Evolutionary conservation across 2,113 vertebrate species (phyloP).

Genomic region (Cervus canadensis): DNA sequence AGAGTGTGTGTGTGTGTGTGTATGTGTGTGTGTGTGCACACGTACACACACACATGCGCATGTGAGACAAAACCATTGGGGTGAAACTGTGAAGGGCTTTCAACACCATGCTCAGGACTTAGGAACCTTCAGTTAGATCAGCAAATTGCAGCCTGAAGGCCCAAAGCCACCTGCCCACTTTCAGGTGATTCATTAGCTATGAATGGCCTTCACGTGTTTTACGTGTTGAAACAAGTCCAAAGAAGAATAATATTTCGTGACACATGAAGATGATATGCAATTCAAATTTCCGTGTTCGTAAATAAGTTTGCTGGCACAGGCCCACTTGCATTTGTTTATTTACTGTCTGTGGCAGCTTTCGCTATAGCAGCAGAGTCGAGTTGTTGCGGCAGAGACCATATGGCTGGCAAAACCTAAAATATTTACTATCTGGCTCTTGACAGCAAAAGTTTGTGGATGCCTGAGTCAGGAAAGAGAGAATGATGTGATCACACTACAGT

Average conservation of each 20-base stretch:
- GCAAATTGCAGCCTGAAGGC: not conserved
- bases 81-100: not conserved
- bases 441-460: not conserved
- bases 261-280: not conserved
- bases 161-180: not conserved
- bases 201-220: not conserved
- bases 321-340: not conserved
- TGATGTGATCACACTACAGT: not conserved
- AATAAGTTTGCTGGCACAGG: not conserved
- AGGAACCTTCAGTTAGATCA: not conserved
- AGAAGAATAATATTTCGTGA: not conserved
- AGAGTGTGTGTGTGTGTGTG: not conserved
- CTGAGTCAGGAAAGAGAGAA: not conserved
- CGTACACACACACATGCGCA: fast-evolving
- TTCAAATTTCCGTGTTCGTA: not conserved
- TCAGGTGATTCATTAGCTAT: not conserved
- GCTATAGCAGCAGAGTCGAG: not conserved
- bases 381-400: not conserved
- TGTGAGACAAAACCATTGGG: not conserved
- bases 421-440: not conserved
- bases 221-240: not conserved
- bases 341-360: not conserved
- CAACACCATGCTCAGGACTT: not conserved
- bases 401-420: not conserved
- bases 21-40: fast-evolving